A percentile compares a stretch with the other conserved stretches of the same genome.
Evolutionary conservation across 2,888 invertebrate genomes (phyloP).

Genomic region (Ashinkailepas kermadecensis): DNA sequence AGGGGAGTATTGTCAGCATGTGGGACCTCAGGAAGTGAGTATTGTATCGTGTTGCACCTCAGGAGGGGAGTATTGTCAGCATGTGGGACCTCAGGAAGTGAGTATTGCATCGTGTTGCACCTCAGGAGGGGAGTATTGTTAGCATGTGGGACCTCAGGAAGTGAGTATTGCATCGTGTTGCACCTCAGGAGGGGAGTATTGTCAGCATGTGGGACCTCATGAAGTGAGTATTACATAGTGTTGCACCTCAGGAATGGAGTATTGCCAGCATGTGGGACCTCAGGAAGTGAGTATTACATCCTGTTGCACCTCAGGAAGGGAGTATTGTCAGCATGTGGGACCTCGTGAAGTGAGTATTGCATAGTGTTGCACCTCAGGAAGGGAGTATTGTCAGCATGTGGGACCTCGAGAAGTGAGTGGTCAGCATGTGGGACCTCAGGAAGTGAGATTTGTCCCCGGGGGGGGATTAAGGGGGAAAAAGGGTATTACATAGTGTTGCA

Average conservation of each 20-base stretch:
- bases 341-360: constrained; percentile 49
- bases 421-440: background rate
- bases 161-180: background rate
- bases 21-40: constrained; percentile 65
- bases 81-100: constrained; percentile 5
- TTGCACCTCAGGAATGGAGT: background rate
- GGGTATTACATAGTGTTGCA: constrained; percentile 40
- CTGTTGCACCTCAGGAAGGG: background rate
- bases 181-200: background rate
- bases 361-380: background rate
- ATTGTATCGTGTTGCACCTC: background rate
- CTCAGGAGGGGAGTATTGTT: background rate
- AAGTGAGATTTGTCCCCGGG: constrained; percentile 61
- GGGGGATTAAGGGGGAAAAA: constrained; percentile 72
- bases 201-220: background rate
- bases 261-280: background rate
- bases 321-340: background rate
- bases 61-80: too few species aligned
- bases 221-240: background rate
- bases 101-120: background rate
- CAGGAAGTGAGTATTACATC: background rate
- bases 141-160: background rate
- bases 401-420: constrained; percentile 58
- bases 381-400: constrained; percentile 68
- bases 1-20: constrained; percentile 62